These are phyloP conservation scores for Mamestra configurata DNA, from an alignment of 1,140 invertebrate species.

Conservation along the genomic window DNA sequence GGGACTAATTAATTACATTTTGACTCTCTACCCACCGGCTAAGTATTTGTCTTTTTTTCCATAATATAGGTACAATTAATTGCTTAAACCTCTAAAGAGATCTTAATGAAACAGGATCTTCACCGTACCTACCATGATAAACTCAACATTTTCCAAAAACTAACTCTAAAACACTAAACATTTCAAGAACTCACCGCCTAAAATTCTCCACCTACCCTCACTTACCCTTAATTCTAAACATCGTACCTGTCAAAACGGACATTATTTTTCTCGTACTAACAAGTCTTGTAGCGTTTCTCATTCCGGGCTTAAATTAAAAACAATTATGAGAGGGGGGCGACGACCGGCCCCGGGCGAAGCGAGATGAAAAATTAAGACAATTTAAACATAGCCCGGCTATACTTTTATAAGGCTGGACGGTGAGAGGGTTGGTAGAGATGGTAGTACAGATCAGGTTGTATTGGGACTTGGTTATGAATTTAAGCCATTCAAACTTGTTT, in stretches of 20 bases:
- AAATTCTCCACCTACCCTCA: constrained; percentile 19
- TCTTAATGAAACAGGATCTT: too few species aligned
- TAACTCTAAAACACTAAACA: background rate
- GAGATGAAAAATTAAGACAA: constrained; percentile 87
- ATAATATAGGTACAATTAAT: too few species aligned
- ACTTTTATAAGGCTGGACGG: constrained; percentile 60
- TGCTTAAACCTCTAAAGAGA: too few species aligned
- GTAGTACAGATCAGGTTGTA: constrained; percentile 15
- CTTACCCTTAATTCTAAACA: background rate
- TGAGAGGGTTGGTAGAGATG: constrained; percentile 53
- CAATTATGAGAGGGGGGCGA: constrained; percentile 76
- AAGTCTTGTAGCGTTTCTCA: constrained; percentile 74
- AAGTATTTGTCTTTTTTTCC: background rate
- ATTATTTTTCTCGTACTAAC: constrained; percentile 74
- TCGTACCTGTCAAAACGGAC: constrained; percentile 58
- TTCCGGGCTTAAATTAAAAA: constrained; percentile 85
- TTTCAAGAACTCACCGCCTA: background rate
- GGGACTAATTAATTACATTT: background rate
- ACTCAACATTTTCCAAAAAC: background rate
- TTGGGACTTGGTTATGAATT: too few species aligned
- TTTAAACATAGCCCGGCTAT: constrained; percentile 75
- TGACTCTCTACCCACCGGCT: too few species aligned
- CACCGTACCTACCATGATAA: too few species aligned
- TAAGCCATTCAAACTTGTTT: too few species aligned
- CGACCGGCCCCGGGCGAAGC: constrained; percentile 59